Evolutionary conservation across 2,113 vertebrate genomes (phyloP).

Genomic region (Larimichthys crocea): DNA sequence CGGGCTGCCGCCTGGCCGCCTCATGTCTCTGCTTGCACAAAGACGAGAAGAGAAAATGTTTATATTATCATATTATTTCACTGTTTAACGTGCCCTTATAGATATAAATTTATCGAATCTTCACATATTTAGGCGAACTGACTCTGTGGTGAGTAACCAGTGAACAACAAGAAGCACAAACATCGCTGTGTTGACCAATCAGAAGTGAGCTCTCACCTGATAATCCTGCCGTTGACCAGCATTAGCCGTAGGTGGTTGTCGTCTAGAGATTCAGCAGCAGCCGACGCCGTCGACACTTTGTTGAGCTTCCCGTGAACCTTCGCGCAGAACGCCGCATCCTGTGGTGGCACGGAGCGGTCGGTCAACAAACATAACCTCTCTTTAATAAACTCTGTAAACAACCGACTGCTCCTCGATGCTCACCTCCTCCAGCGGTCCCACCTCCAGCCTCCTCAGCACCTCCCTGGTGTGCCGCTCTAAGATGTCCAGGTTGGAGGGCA

Average conservation of each 20-base stretch:
- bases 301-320: constrained; percentile 93
- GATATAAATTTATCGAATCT: background rate
- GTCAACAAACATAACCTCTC: background rate
- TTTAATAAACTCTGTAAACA: background rate
- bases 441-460: constrained; percentile 94
- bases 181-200: background rate
- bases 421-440: constrained; percentile 92
- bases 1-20: constrained; percentile 62
- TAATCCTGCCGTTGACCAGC: constrained; percentile 95
- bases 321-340: constrained; percentile 87
- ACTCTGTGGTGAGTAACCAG: background rate
- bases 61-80: too few species aligned
- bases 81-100: background rate
- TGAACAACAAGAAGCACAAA: background rate
- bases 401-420: background rate
- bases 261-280: constrained; percentile 88
- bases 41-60: background rate
- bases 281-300: constrained; percentile 93
- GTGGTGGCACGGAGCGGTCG: background rate
- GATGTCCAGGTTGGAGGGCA: constrained; percentile 94
- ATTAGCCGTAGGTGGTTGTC: constrained; percentile 91
- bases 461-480: constrained; percentile 95
- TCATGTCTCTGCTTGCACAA: constrained; percentile 66
- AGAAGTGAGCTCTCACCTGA: constrained; percentile 84
- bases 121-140: background rate